Conservation (phyloP, 2,797 vertebrate genomes). For the Heliangelus exortis region DNA sequence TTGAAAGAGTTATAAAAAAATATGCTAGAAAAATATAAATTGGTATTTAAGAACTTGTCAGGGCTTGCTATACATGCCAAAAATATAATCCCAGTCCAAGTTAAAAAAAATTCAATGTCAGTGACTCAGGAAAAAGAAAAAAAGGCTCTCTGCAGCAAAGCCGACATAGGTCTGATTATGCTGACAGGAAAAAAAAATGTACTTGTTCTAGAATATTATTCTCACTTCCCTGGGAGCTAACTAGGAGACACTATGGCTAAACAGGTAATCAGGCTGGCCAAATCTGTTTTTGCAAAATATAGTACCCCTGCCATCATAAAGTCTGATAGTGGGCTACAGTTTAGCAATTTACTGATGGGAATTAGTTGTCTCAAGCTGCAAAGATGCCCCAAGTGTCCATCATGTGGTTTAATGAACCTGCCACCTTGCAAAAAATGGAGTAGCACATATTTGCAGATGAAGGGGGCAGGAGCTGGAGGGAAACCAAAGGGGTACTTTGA, state of each 20-base stretch:
- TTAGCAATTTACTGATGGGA: background rate
- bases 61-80: background rate
- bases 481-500: background rate
- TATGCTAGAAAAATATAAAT: background rate
- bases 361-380: background rate
- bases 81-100: background rate
- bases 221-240: slow-evolving; percentile 2
- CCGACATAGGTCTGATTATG: slow-evolving; percentile 1
- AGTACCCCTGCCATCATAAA: background rate
- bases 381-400: background rate
- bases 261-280: slow-evolving; percentile 17
- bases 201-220: slow-evolving; percentile 29
- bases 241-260: background rate
- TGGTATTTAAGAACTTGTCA: background rate
- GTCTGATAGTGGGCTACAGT: background rate
- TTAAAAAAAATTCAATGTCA: background rate
- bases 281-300: slow-evolving; percentile 38
- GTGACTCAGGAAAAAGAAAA: background rate
- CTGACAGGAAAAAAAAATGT: background rate
- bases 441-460: background rate
- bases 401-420: background rate
- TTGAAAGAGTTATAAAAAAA: background rate
- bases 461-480: background rate
- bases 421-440: background rate
- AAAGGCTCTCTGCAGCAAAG: background rate